phyloP scores from a whole-genome alignment of 1,140 invertebrate species.

The Caenorhabditis latens region DNA sequence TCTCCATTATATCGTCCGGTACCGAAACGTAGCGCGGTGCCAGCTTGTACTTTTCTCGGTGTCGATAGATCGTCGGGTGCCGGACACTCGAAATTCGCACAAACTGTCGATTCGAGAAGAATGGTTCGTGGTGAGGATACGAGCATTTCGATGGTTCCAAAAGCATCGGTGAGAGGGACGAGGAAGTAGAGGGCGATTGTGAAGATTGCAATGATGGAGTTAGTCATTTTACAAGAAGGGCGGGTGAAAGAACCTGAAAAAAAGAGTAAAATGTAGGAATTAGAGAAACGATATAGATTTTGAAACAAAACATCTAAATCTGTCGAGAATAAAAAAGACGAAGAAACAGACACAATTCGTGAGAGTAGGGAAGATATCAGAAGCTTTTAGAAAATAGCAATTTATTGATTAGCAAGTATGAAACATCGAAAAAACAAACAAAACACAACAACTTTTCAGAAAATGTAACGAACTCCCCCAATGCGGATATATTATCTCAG shows the following conservation, averaged over 20 bases:
- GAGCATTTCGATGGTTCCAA: constrained; percentile 22
- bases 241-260: constrained; percentile 50
- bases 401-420: no score
- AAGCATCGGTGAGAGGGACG: background rate
- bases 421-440: no score
- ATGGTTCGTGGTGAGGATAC: background rate
- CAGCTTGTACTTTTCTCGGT: background rate
- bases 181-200: background rate
- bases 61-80: constrained; percentile 16
- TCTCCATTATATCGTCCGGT: constrained; percentile 10
- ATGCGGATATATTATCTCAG: no score
- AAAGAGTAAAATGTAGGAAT: background rate
- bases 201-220: background rate
- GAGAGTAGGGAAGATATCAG: no score
- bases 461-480: no score
- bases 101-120: constrained; percentile 8
- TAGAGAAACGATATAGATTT: background rate
- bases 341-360: no score
- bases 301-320: no score
- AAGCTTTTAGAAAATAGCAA: no score
- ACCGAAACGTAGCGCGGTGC: background rate
- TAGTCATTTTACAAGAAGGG: constrained; percentile 44
- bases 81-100: constrained; percentile 17
- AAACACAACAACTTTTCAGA: no score
- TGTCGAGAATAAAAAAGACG: no score